Base-by-base conservation (phyloP, 2,797 vertebrate species). In the Acrocephalus scirpaceus region DNA sequence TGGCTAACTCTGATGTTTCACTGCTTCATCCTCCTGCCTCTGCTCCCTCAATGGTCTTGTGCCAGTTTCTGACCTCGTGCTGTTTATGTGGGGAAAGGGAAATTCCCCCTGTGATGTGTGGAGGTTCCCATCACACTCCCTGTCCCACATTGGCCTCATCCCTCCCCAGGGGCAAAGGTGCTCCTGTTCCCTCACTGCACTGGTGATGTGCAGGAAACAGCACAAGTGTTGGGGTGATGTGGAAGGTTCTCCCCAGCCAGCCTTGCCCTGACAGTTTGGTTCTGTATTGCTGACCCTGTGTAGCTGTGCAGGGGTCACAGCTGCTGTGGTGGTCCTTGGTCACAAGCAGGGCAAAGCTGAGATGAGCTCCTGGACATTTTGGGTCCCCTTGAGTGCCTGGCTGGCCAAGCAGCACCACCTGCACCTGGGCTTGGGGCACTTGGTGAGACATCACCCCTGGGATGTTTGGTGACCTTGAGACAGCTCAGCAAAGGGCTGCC, bases 141-240 rank as follows among this genome's bases (percentile, higher is more conserved):
- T 7, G 6, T 88, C 56, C 58, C 20, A 32, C 21, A 26, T 21
- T 47, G 21, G 5, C 26, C 57, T 34, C 51, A 14, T 13, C 42
- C 51, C 61, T 30, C 2, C 60, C 23, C 22, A 34, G 40, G 16
- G 20, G 10, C 13, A 14, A 8, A 47, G 27, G 19, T 15, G 58
- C 34, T 61, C 42, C 48, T 51, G 42, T 32, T 7, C 20, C 36
- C 32, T 66, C 4, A 0, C 30, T 32, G 0, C 13, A 14, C 44
- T 7, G 34, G 20, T 0, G 6, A 25, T 11, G n/a, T 1, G 9
- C 34, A 58, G 67, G 47, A 69, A 65, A 36, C 32, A 62, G 38
- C 32, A 16, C 0, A 0, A 40, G 14, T 13, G 6, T 0, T 60
- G 50, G 50, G 38, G 16, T 38, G 38, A 38, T 11, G 38, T 26